Evolutionary conservation across 2,797 vertebrate species (phyloP), one percentile per base, ranked within the genome.

Genomic region (Cichlasoma orientale): DNA sequence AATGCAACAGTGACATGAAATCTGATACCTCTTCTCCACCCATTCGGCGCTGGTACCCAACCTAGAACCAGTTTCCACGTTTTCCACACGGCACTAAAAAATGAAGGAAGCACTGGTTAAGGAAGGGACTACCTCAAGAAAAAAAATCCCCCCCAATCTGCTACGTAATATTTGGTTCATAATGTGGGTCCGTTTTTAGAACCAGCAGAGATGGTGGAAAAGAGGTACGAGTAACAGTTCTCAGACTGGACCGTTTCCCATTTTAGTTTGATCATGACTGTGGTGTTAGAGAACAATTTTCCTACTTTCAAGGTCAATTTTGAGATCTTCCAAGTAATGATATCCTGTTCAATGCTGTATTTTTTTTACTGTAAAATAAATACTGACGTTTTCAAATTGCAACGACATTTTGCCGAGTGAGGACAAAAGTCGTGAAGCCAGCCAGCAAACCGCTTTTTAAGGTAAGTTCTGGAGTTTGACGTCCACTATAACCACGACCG

Each of bases 321-420:
- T 80, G 19, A 80, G 27, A 79, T 82, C 74, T 81, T 41, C 0
- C 0, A n/a, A 82, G 13, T 76, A 78, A 78, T 66, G 53, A 69
- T 33, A 79, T 71, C 19, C 77, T 68, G 68, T 83, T 57, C 1
- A 74, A 72, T 0, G 4, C n/a, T 84, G 76, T 82, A 72, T 78
- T 78, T 78, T 88, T 78, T 78, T 80, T 86, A 86, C 56, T 89
- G 84, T 80, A 83, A 77, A 92, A 91, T 91, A 90, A 88, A 91
- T 82, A 74, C 12, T 81, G 55, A 33, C 44, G 18, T 87, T 77
- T 87, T 69, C 56, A 44, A 27, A 75, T 68, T 91, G 77, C 80
- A 44, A 63, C 74, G 19, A 74, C 68, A 69, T 79, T 77, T 75
- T 79, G 31, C 68, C 1, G 31, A 59, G 4, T 57, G 14, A 68